Evolutionary conservation across 2,113 vertebrate genomes (phyloP).

Genomic region (Manacus vitellinus): DNA sequence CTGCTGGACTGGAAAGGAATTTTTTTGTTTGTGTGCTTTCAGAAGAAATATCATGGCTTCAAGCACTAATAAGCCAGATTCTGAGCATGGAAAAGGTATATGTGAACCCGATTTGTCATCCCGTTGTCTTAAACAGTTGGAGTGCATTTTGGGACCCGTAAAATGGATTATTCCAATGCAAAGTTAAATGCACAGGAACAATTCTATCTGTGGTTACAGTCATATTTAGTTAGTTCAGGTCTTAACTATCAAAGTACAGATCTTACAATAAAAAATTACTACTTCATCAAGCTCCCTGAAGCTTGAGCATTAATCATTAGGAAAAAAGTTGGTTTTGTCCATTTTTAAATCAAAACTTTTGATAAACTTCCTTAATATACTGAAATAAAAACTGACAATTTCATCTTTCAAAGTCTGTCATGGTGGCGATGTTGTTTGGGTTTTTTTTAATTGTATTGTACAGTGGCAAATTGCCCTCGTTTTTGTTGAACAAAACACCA

Average conservation of each 20-base stretch:
- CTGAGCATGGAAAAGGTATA: neutral
- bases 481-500: neutral
- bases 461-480: accelerated
- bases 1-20: neutral
- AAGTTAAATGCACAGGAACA: neutral
- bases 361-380: neutral
- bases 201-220: neutral
- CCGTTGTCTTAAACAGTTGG: neutral
- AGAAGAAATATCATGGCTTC: neutral
- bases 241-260: neutral
- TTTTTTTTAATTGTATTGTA: neutral
- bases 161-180: neutral
- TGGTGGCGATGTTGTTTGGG: too few relatives aligned
- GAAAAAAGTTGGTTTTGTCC: neutral
- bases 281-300: neutral
- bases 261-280: neutral
- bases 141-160: neutral
- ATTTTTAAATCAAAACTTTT: neutral
- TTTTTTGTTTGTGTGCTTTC: neutral
- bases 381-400: neutral
- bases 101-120: neutral
- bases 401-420: neutral
- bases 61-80: neutral
- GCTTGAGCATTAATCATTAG: neutral
- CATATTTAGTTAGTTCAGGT: neutral